Percentiles rank a stretch among this genome's conserved stretches.
Conservation (phyloP, 2,797 vertebrate species). For the Paguma larvata region DNA sequence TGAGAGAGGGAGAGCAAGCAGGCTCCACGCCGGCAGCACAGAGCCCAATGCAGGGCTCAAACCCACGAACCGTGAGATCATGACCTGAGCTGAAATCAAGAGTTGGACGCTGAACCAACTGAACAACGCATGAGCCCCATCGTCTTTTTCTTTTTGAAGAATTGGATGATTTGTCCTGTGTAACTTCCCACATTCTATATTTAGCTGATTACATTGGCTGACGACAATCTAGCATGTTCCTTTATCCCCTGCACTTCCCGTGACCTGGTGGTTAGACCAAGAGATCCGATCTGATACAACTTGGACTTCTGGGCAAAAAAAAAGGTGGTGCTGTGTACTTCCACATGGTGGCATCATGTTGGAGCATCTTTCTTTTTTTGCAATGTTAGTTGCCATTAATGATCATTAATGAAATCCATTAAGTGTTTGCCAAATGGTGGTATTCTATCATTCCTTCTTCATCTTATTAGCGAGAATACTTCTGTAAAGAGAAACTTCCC, state of each 20-base stretch:
- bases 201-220: background rate
- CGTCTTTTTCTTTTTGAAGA: background rate
- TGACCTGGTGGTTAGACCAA: background rate
- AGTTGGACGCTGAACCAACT: too few relatives aligned
- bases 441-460: background rate
- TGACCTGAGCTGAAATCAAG: too few relatives aligned
- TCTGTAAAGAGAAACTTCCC: background rate
- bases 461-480: background rate
- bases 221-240: background rate
- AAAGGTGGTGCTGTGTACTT: background rate
- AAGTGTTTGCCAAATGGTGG: background rate
- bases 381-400: background rate
- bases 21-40: too few relatives aligned
- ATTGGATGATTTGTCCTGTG: background rate
- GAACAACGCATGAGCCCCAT: too few relatives aligned
- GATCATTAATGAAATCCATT: background rate
- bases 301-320: background rate
- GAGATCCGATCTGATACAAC: background rate
- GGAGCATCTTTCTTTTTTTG: background rate
- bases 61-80: too few relatives aligned
- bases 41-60: too few relatives aligned
- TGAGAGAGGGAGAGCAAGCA: too few relatives aligned
- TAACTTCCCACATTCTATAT: background rate
- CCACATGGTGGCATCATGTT: background rate
- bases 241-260: background rate